Evolutionary conservation across 2,797 vertebrate species (phyloP).

Genomic region (Oreortyx pictus): DNA sequence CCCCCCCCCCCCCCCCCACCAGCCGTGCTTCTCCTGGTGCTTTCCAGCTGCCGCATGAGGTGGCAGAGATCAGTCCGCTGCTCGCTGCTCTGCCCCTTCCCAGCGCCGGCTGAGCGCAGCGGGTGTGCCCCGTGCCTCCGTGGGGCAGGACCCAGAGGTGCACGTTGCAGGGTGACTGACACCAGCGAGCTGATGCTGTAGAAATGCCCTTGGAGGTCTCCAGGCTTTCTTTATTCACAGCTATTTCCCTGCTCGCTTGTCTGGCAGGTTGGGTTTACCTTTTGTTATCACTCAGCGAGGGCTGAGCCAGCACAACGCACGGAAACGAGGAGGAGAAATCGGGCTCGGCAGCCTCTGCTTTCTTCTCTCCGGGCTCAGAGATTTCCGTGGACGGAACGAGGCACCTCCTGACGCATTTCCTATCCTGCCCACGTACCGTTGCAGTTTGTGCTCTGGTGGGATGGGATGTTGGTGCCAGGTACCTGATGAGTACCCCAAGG

Average conservation of each 20-base stretch:
- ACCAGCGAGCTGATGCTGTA: background rate
- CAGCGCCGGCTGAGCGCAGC: too few species aligned
- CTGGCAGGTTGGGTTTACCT: background rate
- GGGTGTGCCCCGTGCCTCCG: background rate
- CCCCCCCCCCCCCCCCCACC: too few species aligned
- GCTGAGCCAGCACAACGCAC: background rate
- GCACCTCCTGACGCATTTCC: background rate
- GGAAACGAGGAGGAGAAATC: background rate
- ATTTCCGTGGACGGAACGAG: background rate
- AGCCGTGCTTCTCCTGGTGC: background rate
- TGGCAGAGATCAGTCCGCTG: background rate
- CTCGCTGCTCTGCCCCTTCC: background rate
- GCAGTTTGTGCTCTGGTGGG: background rate
- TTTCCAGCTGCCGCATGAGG: background rate
- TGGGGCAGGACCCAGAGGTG: background rate
- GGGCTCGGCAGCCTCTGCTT: background rate
- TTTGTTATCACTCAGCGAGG: background rate
- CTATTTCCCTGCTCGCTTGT: background rate
- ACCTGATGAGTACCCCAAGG: background rate
- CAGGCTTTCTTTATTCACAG: background rate
- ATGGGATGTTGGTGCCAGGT: background rate
- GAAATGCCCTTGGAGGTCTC: background rate
- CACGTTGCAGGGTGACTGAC: background rate
- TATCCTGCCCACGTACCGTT: rapidly evolving
- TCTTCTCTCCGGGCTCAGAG: background rate